Base-by-base conservation (phyloP, 2,113 vertebrate species). In the Menidia beryllina region DNA sequence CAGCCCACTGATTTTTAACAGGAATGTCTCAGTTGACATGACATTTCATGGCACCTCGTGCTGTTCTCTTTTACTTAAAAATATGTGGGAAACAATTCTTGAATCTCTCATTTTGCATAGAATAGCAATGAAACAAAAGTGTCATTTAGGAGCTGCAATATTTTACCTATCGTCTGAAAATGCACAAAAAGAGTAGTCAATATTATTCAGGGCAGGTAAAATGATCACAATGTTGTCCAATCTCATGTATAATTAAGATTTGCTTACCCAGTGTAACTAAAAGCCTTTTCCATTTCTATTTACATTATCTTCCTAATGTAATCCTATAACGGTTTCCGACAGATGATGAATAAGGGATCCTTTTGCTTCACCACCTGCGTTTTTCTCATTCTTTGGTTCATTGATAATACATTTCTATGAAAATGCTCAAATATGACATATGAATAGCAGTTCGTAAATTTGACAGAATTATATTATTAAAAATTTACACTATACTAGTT, bases 1-100 rank as follows among this genome's bases (percentile, higher is more conserved):
- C 17, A 34, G 9, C 10, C 52, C 68, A 70, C 67, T 77, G 86
- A 86, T 86, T 74, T 50, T 58, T 69, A 55, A 83, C 41, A 76
- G 21, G 51, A 82, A 77, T 53, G 54, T 57, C 51, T 72, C 30
- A 41, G 80, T 89, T 72, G 79, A 86, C 91, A 84, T 25, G 63
- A 19, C 13, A 64, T 77, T 86, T 17, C 75, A 38, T 43, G 55
- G 49, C 0, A 7, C 14, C 4, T 47, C 55, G 43, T 47, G 72
- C 50, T 83, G 78, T 50, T 85, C 12, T 11, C 5, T 23, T 65
- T 71, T 66, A 60, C 59, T 75, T 38, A 25, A 57, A 64, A 75
- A n/a, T 13, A 25, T 8, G 36, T 45, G 51, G 67, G 72, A 15
- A 7, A 20, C 23, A 9, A 55, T 34, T 69, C 24, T 25, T 57